A percentile compares a stretch with the other conserved stretches of the same genome.
Evolutionary conservation across 2,113 vertebrate species (phyloP).

Genomic region (Lycocorax pyrrhopterus): DNA sequence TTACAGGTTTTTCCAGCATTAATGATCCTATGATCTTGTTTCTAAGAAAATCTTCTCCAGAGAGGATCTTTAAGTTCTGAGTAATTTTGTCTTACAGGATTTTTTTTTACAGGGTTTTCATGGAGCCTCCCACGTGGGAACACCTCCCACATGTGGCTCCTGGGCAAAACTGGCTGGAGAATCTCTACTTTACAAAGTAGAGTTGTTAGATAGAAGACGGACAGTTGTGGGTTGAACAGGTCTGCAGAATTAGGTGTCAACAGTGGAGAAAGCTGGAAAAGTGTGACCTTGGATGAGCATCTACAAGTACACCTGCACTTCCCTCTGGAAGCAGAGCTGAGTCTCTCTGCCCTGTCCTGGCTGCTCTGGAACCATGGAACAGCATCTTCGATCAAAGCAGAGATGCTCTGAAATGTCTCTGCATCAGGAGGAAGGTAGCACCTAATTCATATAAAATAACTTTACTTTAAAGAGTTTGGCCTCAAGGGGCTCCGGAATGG

Average conservation of each 20-base stretch:
- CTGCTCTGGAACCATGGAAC: background rate
- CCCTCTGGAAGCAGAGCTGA: background rate
- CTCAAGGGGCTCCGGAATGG: background rate
- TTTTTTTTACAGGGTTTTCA: background rate
- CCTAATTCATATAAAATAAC: background rate
- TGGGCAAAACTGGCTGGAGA: background rate
- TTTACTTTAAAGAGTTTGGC: background rate
- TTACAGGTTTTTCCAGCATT: background rate
- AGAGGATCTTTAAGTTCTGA: background rate
- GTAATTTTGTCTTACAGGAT: background rate
- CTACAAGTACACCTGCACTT: background rate
- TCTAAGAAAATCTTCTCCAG: background rate
- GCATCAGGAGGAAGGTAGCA: background rate
- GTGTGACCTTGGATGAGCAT: background rate
- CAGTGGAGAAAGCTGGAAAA: background rate
- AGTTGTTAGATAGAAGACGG: background rate
- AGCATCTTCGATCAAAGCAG: background rate
- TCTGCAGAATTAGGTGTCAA: background rate
- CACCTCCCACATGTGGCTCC: background rate
- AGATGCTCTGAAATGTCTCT: background rate
- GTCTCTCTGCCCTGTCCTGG: background rate
- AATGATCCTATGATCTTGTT: background rate
- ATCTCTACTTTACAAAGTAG: background rate
- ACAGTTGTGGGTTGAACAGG: background rate
- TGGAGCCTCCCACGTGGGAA: background rate